phyloP scores from a whole-genome alignment of 1,140 invertebrate species.

The Phthorimaea operculella region DNA sequence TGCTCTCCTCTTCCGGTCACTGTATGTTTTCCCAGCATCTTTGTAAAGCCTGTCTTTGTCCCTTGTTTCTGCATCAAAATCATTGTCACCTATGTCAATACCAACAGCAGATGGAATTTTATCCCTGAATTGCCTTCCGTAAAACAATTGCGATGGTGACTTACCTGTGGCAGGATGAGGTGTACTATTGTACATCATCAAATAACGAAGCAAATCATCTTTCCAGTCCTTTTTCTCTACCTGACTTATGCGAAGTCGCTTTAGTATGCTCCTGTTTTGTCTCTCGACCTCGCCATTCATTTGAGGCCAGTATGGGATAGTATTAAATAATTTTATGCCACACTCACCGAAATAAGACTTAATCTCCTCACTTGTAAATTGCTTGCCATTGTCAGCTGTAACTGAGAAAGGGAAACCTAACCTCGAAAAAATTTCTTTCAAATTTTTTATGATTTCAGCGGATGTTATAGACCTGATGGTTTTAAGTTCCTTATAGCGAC shows the following conservation, averaged over 20 bases:
- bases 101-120: not conserved
- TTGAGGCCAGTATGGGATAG: not conserved
- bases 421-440: not conserved
- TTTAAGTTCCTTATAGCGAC: not conserved
- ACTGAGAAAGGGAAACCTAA: conserved; percentile 15
- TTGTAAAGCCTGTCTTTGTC: not conserved
- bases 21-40: not conserved
- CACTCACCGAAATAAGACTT: conserved; percentile 14
- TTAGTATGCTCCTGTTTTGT: not conserved
- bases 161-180: conserved; percentile 15
- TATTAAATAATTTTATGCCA: conserved; percentile 7
- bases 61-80: too few species aligned
- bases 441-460: not conserved
- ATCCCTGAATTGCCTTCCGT: not conserved
- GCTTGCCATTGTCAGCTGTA: conserved; percentile 16
- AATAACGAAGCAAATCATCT: conserved; percentile 23
- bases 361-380: conserved; percentile 15
- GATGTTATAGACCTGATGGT: not conserved
- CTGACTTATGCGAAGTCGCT: not conserved
- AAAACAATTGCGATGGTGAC: not conserved
- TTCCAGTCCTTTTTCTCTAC: conserved; percentile 17
- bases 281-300: not conserved
- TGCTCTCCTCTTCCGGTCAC: not conserved
- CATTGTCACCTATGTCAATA: not conserved
- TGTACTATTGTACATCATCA: conserved; percentile 33